These are phyloP conservation scores for Aplochiton taeniatus DNA, from an alignment of 2,797 vertebrate species.

Conservation along the genomic window DNA sequence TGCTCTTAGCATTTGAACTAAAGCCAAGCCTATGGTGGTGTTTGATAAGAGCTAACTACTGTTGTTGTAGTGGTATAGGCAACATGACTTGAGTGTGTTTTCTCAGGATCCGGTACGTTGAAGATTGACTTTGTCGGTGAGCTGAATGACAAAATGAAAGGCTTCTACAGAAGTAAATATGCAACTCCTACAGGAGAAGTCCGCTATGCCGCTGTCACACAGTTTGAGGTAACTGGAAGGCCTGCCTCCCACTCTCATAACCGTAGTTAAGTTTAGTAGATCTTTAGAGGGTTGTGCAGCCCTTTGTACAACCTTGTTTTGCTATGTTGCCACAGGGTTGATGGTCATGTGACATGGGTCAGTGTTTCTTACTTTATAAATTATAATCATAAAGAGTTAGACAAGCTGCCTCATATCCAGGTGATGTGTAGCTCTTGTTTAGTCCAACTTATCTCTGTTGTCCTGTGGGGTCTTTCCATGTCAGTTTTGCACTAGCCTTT, in stretches of 20 bases:
- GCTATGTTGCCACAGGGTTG: constrained; percentile 29
- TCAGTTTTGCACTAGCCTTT: neutral
- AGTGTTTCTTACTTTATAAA: neutral
- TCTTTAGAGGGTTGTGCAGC: constrained; percentile 8
- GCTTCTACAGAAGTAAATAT: constrained; percentile 98
- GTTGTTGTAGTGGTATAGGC: constrained; percentile 17
- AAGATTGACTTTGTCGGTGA: constrained; percentile 98
- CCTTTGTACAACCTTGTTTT: constrained; percentile 26
- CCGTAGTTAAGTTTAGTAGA: constrained; percentile 1
- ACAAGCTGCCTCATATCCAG: constrained; percentile 5
- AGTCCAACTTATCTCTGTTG: neutral
- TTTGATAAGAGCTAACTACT: neutral
- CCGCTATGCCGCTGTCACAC: constrained; percentile 94
- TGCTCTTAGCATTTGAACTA: no score
- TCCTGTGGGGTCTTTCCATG: neutral
- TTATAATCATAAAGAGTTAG: neutral
- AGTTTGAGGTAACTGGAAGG: constrained; percentile 89
- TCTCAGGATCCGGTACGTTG: constrained; percentile 86
- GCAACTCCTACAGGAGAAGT: constrained; percentile 83
- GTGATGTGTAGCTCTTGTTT: no score
- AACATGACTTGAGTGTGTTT: constrained; percentile 17
- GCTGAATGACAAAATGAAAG: constrained; percentile 99
- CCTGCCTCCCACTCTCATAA: neutral
- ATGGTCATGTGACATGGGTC: constrained; percentile 25
- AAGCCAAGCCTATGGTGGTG: no score